Evolutionary conservation across 2,888 invertebrate species (phyloP), one percentile per base, ranked within the genome.

Genomic region (Emesis russula): DNA sequence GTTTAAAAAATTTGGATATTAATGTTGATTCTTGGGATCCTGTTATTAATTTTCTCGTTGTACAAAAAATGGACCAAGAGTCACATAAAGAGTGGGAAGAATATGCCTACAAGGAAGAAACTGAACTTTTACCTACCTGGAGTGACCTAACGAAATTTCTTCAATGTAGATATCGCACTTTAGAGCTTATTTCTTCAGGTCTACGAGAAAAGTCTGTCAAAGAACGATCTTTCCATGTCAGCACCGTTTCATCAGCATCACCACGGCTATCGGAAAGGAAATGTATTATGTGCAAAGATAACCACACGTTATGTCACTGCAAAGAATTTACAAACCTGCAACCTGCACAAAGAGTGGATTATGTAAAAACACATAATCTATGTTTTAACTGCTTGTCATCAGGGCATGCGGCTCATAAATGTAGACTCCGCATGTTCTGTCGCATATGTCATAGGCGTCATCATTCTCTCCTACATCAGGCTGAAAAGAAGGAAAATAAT

Each of bases 41-140:
- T 15, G 6, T 95, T 48, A 87, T 95, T 13, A 86, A 95, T 77
- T 94, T 91, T 87, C 77, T 95, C 9, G 84, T 93, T 0, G 77
- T 78, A 7, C 93, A 93, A 71, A 94, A 92, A 66, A 70, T 94
- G 78, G 95, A 95, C 79, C 85, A 89, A 38, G 93, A 94, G 41
- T 76, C 94, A 71, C 92, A 89, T n/a, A 89, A 88, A 7, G 82
- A 88, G 0, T 95, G 90, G 92, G 94, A 95, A 82, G 75, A 91
- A 31, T 31, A 86, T 78, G 25, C 25, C 25, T 25, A 25, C 25
- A 71, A 36, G 63, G 81, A 85, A 44, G 44, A 80, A n/a, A n/a
- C 77, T 0, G 83, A 91, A 25, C 25, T 25, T 25, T 25, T 25
- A 25, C 25, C 25, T 25, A 83, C 81, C 2, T 88, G 88, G 91